phyloP scores from a whole-genome alignment of 2,888 invertebrate species.

The Drosophila crucigera region DNA sequence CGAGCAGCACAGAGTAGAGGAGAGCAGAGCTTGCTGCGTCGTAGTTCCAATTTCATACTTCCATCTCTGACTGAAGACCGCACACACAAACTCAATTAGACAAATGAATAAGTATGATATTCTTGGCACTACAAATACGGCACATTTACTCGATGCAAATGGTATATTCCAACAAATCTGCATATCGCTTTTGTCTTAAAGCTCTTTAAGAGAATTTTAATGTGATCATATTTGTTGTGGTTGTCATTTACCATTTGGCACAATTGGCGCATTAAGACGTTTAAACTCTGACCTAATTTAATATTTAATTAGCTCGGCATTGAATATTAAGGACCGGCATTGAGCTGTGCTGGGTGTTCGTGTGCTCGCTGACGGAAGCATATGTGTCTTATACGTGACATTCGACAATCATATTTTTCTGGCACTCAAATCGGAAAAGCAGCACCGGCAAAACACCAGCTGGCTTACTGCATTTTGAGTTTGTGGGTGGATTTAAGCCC shows the following conservation, averaged over 20 bases:
- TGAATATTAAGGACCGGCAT: conserved; percentile 31
- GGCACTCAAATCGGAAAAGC: conserved; percentile 23
- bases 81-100: conserved; percentile 67
- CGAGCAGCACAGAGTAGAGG: too few relatives aligned
- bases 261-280: conserved; percentile 55
- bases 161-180: conserved; percentile 45
- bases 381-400: conserved; percentile 78
- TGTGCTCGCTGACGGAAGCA: conserved; percentile 50
- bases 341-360: conserved; percentile 39
- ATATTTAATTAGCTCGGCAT: conserved; percentile 73
- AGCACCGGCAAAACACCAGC: conserved; percentile 14
- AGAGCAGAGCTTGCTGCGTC: conserved; percentile 4
- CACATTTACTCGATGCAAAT: conserved; percentile 34
- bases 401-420: conserved; percentile 65
- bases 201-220: conserved; percentile 40
- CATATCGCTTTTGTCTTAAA: conserved; percentile 9
- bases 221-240: conserved; percentile 14
- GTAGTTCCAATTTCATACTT: conserved; percentile 35
- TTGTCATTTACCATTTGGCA: conserved; percentile 34
- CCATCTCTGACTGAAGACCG: conserved; percentile 8
- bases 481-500: background rate
- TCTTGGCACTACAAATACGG: conserved; percentile 23
- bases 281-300: conserved; percentile 68
- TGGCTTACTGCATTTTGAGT: conserved; percentile 56
- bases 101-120: conserved; percentile 69